phyloP scores from a whole-genome alignment of 2,888 invertebrate genomes.

The Cylindroiulus punctatus region DNA sequence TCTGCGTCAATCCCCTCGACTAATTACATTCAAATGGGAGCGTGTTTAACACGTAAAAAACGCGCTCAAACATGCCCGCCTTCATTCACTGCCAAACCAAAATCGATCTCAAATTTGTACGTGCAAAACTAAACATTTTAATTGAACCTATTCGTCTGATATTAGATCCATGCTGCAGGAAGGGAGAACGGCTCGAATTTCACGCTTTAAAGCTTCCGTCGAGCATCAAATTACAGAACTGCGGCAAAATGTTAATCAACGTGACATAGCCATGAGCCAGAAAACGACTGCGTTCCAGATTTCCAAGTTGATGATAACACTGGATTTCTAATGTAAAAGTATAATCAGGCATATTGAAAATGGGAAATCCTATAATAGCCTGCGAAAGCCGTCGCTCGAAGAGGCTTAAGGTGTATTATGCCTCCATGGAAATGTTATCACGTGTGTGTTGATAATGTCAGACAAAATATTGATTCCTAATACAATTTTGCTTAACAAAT shows the following conservation, averaged over 20 bases:
- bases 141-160: constrained; percentile 11
- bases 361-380: not conserved
- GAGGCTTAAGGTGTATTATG: constrained; percentile 24
- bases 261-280: constrained; percentile 34
- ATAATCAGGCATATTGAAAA: constrained; percentile 15
- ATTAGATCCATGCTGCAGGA: not conserved
- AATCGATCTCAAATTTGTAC: not conserved
- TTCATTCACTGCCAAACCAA: not conserved
- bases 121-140: constrained; percentile 27
- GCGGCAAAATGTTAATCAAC: constrained; percentile 38
- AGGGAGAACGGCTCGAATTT: constrained; percentile 16
- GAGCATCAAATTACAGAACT: constrained; percentile 22
- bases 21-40: constrained; percentile 31
- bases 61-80: not conserved
- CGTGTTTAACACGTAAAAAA: constrained; percentile 30
- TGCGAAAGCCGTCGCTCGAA: not conserved
- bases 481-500: not conserved
- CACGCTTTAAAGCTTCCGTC: constrained; percentile 37
- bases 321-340: constrained; percentile 11
- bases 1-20: constrained; percentile 17
- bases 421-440: constrained; percentile 1
- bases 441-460: constrained; percentile 14
- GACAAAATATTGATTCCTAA: not conserved
- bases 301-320: not conserved
- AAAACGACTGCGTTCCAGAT: constrained; percentile 14